Conservation (phyloP, 2,888 invertebrate species). For the Gonocerus acuteangulatus region DNA sequence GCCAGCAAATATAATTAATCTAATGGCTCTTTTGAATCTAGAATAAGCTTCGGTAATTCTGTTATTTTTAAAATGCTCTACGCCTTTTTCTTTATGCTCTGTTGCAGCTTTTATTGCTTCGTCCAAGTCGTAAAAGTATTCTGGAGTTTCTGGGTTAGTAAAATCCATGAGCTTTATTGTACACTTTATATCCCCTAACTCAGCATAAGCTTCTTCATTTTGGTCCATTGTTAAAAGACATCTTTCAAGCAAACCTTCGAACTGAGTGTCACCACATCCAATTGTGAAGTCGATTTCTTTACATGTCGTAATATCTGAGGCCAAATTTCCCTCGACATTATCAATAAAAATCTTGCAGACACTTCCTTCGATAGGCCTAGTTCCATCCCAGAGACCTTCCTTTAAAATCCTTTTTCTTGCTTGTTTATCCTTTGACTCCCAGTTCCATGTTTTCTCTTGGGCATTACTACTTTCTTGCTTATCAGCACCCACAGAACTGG, state of each 20-base stretch:
- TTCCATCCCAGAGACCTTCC: slow-evolving; percentile 4
- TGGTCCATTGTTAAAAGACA: slow-evolving; percentile 39
- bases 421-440: slow-evolving; percentile 10
- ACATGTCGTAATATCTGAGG: neutral
- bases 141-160: slow-evolving; percentile 38
- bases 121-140: slow-evolving; percentile 53
- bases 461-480: too few relatives aligned
- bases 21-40: slow-evolving; percentile 65
- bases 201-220: slow-evolving; percentile 36
- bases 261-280: slow-evolving; percentile 41
- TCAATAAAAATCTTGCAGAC: slow-evolving; percentile 2
- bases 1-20: slow-evolving; percentile 60
- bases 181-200: slow-evolving; percentile 18
- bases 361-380: slow-evolving; percentile 8
- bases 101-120: slow-evolving; percentile 49
- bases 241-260: slow-evolving; percentile 40
- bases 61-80: slow-evolving; percentile 56
- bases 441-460: slow-evolving; percentile 5
- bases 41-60: slow-evolving; percentile 61
- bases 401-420: slow-evolving; percentile 8
- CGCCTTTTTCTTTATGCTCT: slow-evolving; percentile 52
- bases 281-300: slow-evolving; percentile 20
- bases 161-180: slow-evolving; percentile 28
- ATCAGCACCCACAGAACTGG: too few relatives aligned
- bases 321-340: slow-evolving; percentile 6